Base-by-base conservation (phyloP, 2,888 invertebrate species). In the Isotomurus palustris region DNA sequence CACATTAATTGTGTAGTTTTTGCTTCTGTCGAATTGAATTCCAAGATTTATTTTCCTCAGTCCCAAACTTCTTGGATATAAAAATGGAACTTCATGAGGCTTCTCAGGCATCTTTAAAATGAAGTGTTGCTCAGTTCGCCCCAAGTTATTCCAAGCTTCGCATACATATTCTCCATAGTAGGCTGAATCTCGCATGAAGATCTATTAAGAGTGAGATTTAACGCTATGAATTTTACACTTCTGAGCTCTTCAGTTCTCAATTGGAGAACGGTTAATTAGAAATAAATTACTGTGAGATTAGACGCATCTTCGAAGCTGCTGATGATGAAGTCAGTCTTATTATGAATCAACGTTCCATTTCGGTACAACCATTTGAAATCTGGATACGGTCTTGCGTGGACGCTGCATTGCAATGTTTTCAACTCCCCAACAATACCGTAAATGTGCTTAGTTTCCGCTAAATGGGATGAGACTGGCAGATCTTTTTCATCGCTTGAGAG, bases 281-380 rank as follows among this genome's bases (percentile, higher is more conserved):
- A 40, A 40, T 10, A 10, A 40, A 40, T 6, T 4, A 50, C 50
- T 2, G 50, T 50, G 22, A 50, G 25, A 22, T 50, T 50, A 14
- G 50, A 50, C 5, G 12, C 38, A 14, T 50, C 38, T 25, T 50
- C 40, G 17, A n/a, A n/a, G 22, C 25, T 25, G 10, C 27, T 25
- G 17, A 50, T 38, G 14, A 25, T 25, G 14, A 50, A 22, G 25
- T 38, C 50, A 2, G 38, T 38, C 27, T 35, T 5, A 17, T 50
- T 50, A 14, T 50, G 38, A 38, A 50, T 50, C 8, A 50, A 21
- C 24, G 50, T 50, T 38, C 38, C 50, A 38, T 50, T 50, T 21
- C 8, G 19, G n/a, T 24, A 35, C 5, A 50, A 17, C 50, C 50
- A 50, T 17, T 32, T 50, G 22, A 50, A 50, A 5, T 36, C 36